These are phyloP conservation scores for Chrysolina haemoptera DNA, from an alignment of 2,888 invertebrate species.

Conservation along the genomic window DNA sequence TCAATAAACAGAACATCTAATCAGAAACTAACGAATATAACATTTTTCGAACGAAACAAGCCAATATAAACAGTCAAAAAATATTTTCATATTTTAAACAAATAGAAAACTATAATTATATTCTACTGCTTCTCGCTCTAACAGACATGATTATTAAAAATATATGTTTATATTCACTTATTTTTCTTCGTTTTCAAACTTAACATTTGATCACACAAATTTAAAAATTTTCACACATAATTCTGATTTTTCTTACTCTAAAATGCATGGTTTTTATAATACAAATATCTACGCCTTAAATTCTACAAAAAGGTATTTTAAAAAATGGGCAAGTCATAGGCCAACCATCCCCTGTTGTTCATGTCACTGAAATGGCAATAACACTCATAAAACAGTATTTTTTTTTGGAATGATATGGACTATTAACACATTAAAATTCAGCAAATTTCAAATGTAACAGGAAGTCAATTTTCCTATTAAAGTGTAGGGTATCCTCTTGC, in stretches of 20 bases:
- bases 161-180: constrained; percentile 50
- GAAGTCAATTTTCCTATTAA: too few species aligned
- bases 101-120: constrained; percentile 51
- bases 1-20: constrained; percentile 50
- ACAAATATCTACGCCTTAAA: not conserved
- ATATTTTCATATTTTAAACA: constrained; percentile 51
- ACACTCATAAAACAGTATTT: too few species aligned
- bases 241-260: not conserved
- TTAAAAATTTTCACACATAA: constrained; percentile 20
- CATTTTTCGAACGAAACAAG: not conserved
- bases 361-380: not conserved
- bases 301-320: not conserved
- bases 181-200: constrained; percentile 48
- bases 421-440: too few species aligned
- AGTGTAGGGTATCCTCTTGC: too few species aligned
- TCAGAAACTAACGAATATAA: constrained; percentile 38
- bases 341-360: not conserved
- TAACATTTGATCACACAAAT: constrained; percentile 56
- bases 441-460: too few species aligned
- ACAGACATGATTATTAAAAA: constrained; percentile 57
- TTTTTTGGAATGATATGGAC: too few species aligned
- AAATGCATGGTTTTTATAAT: not conserved
- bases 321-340: not conserved
- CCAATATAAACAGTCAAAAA: constrained; percentile 34
- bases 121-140: constrained; percentile 46